Percentiles rank a stretch among this genome's conserved stretches.
phyloP scores from a whole-genome alignment of 2,888 invertebrate genomes.

The Nycteola revayana region DNA sequence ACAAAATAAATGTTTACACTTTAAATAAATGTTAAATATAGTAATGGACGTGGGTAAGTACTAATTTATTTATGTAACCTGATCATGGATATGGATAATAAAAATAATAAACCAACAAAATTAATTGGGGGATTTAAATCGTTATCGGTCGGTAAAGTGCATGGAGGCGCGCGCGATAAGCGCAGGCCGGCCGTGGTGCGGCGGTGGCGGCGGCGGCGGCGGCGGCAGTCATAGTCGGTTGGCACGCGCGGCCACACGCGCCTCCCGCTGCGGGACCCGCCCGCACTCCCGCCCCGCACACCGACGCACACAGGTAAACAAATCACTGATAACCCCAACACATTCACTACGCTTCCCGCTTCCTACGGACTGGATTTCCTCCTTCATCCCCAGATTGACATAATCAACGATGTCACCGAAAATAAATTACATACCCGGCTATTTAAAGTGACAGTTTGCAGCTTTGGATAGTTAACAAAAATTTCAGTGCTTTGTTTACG shows the following conservation, averaged over 20 bases:
- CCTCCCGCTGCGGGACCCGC: constrained; percentile 56
- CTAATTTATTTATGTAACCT: too few relatives aligned
- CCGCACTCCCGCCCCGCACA: constrained; percentile 51
- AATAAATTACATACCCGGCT: constrained; percentile 33
- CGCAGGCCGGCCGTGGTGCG: constrained; percentile 54
- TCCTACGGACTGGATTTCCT: constrained; percentile 18
- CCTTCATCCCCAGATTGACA: constrained; percentile 27
- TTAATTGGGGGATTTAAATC: constrained; percentile 45
- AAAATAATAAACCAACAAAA: constrained; percentile 7
- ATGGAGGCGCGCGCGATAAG: constrained; percentile 67
- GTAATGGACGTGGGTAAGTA: too few relatives aligned
- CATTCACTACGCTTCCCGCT: constrained; percentile 12
- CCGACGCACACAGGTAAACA: constrained; percentile 69
- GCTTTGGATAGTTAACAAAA: constrained; percentile 61
- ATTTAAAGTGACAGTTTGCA: constrained; percentile 44
- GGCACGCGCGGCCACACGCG: constrained; percentile 76
- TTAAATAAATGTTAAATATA: too few relatives aligned
- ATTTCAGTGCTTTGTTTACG: constrained; percentile 48
- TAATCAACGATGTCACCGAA: constrained; percentile 39
- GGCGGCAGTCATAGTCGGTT: constrained; percentile 69
- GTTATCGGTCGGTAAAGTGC: constrained; percentile 60
- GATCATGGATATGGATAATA: too few relatives aligned
- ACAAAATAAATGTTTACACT: too few relatives aligned
- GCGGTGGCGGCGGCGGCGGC: constrained; percentile 39
- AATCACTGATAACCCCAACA: constrained; percentile 22